These are phyloP conservation scores for Cryptocephalus primarius DNA, from an alignment of 2,888 invertebrate species.

Conservation along the genomic window DNA sequence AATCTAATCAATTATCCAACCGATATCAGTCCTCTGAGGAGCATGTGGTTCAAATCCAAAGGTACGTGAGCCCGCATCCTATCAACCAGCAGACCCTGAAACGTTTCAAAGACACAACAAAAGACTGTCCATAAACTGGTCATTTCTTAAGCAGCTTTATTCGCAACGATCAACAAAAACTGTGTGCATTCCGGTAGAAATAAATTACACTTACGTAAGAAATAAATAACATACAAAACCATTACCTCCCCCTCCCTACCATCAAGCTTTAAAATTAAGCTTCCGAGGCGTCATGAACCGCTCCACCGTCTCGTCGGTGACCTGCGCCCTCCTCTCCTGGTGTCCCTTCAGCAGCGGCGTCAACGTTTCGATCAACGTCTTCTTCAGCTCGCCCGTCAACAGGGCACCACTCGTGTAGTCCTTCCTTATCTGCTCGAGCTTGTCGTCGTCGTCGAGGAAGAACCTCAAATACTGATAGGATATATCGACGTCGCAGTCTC, in stretches of 20 bases:
- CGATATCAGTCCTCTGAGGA: no score
- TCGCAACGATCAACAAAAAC: no score
- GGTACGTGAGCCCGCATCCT: no score
- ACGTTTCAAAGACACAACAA: no score
- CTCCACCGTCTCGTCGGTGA: constrained; percentile 78
- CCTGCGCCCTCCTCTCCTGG: constrained; percentile 63
- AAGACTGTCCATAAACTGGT: no score
- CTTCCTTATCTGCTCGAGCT: constrained; percentile 57
- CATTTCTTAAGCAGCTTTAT: no score
- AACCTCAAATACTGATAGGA: constrained; percentile 90
- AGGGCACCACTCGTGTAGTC: constrained; percentile 79
- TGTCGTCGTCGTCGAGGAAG: constrained; percentile 88
- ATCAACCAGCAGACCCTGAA: no score
- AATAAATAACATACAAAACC: no score
- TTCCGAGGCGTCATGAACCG: constrained; percentile 79
- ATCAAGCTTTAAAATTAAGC: constrained; percentile 45
- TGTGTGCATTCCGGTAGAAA: no score
- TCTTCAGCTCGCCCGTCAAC: constrained; percentile 91
- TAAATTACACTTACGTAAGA: no score
- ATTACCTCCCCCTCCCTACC: background rate
- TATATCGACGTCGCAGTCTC: constrained; percentile 94
- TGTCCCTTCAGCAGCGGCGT: constrained; percentile 72
- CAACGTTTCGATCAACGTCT: constrained; percentile 70
- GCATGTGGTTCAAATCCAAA: no score
- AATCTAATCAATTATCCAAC: no score